A percentile compares a stretch with the other conserved stretches of the same genome.
phyloP scores from a whole-genome alignment of 1,140 invertebrate genomes.

The Neodiprion virginianus region DNA sequence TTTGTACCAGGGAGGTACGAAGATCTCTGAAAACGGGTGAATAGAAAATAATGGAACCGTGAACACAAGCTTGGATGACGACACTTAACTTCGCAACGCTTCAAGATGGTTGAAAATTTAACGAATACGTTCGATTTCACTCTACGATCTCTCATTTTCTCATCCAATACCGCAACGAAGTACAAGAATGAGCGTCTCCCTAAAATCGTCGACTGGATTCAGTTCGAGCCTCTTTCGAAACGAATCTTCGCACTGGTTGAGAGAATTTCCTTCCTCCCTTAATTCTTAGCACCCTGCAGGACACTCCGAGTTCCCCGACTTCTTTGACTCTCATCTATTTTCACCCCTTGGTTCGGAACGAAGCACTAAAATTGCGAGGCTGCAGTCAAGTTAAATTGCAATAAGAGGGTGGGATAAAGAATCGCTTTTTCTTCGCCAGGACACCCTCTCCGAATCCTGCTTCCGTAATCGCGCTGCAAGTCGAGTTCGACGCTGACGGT shows the following conservation, averaged over 20 bases:
- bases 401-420: slow-evolving; percentile 7
- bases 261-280: background rate
- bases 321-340: slow-evolving; percentile 2
- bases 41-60: too few species aligned
- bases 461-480: background rate
- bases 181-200: too few species aligned
- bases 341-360: background rate
- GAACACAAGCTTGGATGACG: too few species aligned
- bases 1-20: too few species aligned
- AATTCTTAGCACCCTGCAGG: background rate
- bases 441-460: background rate
- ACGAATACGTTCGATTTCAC: too few species aligned
- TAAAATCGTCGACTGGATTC: too few species aligned
- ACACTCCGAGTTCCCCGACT: background rate
- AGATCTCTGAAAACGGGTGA: too few species aligned
- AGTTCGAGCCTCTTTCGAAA: background rate
- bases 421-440: background rate
- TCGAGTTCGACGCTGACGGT: background rate
- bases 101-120: too few species aligned
- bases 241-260: background rate
- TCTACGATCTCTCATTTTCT: too few species aligned
- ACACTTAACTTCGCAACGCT: too few species aligned
- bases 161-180: too few species aligned
- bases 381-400: slow-evolving; percentile 3
- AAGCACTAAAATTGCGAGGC: background rate